Percentiles rank a stretch among this genome's conserved stretches.
Evolutionary conservation across 2,113 vertebrate species (phyloP).

Genomic region (Odobenus rosmarus): DNA sequence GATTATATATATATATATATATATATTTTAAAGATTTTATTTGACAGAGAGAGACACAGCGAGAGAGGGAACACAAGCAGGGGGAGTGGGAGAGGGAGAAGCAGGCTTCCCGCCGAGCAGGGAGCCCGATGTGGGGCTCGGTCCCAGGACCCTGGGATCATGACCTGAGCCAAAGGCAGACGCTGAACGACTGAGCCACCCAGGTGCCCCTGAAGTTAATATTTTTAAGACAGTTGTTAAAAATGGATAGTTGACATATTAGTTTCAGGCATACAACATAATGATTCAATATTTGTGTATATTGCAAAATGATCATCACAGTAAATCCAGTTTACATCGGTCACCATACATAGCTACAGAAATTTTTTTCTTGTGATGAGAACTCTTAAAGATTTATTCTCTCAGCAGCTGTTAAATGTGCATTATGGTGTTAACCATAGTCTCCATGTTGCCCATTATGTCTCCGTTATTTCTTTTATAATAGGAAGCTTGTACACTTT

Average conservation of each 20-base stretch:
- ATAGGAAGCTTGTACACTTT: not conserved
- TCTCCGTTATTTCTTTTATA: not conserved
- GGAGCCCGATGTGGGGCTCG: too few relatives aligned
- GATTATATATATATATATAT: not conserved
- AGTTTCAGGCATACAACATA: not conserved
- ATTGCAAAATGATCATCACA: not conserved
- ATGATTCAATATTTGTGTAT: not conserved
- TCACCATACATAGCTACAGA: not conserved
- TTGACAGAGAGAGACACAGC: too few relatives aligned
- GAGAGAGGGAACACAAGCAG: too few relatives aligned
- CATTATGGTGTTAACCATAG: not conserved
- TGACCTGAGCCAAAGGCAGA: too few relatives aligned
- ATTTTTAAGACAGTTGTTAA: not conserved
- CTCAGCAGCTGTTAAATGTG: not conserved
- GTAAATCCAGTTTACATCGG: not conserved
- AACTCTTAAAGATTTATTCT: not conserved
- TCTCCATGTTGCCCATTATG: not conserved
- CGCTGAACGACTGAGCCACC: too few relatives aligned
- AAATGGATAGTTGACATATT: not conserved
- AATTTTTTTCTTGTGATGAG: not conserved
- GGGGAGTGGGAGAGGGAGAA: too few relatives aligned
- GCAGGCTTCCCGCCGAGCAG: too few relatives aligned
- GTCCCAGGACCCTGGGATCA: too few relatives aligned
- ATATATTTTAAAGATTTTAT: too few relatives aligned
- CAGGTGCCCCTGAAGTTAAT: not conserved